phyloP scores from a whole-genome alignment of 2,888 invertebrate species.

The Cheilosia vernalis region DNA sequence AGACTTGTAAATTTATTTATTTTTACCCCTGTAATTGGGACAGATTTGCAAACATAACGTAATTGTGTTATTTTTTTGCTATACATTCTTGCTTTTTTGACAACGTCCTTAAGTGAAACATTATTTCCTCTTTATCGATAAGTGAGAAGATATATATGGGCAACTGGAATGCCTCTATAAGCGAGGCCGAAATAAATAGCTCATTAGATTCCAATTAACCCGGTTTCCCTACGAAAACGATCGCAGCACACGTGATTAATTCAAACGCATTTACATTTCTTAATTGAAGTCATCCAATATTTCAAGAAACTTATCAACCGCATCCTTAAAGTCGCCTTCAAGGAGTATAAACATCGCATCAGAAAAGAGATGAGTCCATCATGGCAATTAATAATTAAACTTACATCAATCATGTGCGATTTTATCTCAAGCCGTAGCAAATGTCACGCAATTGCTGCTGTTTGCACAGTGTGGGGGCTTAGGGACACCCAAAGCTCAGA shows the following conservation, averaged over 20 bases:
- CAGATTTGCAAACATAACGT: no score
- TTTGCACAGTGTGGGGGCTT: neutral
- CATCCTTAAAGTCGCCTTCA: neutral
- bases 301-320: neutral
- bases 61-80: no score
- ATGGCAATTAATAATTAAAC: conserved; percentile 52
- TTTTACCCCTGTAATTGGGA: no score
- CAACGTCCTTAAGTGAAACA: no score
- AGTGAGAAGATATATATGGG: no score
- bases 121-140: no score
- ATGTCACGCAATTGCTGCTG: conserved; percentile 52
- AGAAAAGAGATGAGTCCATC: conserved; percentile 23
- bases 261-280: neutral
- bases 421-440: conserved; percentile 16
- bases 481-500: conserved; percentile 38
- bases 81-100: no score
- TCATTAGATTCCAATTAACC: no score
- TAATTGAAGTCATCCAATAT: neutral
- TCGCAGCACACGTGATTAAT: neutral
- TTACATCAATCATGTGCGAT: conserved; percentile 57
- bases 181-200: no score
- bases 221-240: no score
- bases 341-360: neutral
- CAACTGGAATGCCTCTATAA: no score
- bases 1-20: no score